Percentiles rank a stretch among this genome's conserved stretches.
Conservation (phyloP, 1,140 invertebrate genomes). For the Aphelinus atriplicis region DNA sequence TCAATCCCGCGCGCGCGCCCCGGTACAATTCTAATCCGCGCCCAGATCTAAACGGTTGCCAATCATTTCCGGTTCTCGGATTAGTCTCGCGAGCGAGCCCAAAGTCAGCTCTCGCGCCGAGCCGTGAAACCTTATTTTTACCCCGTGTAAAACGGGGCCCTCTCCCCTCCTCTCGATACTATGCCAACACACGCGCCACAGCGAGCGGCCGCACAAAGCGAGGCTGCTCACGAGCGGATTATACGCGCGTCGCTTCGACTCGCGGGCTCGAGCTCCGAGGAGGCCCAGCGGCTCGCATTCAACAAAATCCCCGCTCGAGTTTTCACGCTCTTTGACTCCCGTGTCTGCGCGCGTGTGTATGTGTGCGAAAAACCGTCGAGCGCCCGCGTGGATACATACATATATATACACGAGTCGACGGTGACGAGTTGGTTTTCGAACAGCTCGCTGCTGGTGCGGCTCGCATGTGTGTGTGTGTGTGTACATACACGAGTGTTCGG, state of each 20-base stretch:
- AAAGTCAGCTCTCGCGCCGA: slow-evolving; percentile 46
- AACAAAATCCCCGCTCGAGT: slow-evolving; percentile 47
- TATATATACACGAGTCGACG: too few species aligned
- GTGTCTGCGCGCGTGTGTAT: not conserved
- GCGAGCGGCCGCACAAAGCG: slow-evolving; percentile 10
- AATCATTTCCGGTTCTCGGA: slow-evolving; percentile 68
- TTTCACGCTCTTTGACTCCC: slow-evolving; percentile 56
- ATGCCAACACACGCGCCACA: not conserved
- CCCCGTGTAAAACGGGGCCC: too few species aligned
- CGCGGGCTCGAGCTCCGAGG: slow-evolving; percentile 36
- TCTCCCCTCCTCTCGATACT: too few species aligned
- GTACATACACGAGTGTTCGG: not conserved
- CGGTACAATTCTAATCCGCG: slow-evolving; percentile 59
- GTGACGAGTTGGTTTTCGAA: slow-evolving; percentile 19
- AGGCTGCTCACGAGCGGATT: slow-evolving; percentile 61
- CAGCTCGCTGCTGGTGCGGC: too few species aligned
- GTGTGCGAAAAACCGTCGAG: slow-evolving; percentile 4
- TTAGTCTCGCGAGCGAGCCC: slow-evolving; percentile 56
- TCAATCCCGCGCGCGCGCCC: slow-evolving; percentile 19
- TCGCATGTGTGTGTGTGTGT: not conserved
- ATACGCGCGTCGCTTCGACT: slow-evolving; percentile 57
- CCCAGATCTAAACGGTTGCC: slow-evolving; percentile 66
- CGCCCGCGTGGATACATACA: too few species aligned
- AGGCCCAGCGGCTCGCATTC: slow-evolving; percentile 29
- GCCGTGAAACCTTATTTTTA: slow-evolving; percentile 52